A percentile compares a stretch with the other conserved stretches of the same genome.
Conservation (phyloP, 2,888 invertebrate species). For the Ceraclea dissimilis region DNA sequence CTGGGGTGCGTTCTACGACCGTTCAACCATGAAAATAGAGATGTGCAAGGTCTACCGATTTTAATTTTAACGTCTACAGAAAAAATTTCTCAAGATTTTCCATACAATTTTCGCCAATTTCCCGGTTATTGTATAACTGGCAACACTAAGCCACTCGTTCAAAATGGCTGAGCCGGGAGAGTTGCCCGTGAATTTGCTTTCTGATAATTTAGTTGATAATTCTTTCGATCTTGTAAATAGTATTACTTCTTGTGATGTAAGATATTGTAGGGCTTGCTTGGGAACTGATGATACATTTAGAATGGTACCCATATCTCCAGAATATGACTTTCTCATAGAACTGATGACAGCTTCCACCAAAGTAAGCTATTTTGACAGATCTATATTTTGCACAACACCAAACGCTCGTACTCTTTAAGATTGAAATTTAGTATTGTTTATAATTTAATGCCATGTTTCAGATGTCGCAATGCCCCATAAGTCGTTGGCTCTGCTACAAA, state of each 20-base stretch:
- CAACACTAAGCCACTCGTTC: too few species aligned
- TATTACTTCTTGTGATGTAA: neutral
- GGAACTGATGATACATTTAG: neutral
- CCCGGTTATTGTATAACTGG: too few species aligned
- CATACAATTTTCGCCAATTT: too few species aligned
- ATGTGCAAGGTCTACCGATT: too few species aligned
- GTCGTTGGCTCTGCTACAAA: neutral
- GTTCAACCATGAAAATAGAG: too few species aligned
- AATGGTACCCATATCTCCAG: neutral
- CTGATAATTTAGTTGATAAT: neutral
- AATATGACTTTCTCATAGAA: conserved; percentile 1
- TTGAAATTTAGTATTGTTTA: neutral
- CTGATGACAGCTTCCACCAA: conserved; percentile 2
- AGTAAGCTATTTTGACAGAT: conserved; percentile 2
- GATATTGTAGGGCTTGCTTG: neutral
- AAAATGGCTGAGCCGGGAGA: neutral
- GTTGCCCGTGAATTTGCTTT: neutral
- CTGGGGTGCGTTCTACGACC: too few species aligned
- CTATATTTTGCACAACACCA: neutral
- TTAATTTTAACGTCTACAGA: too few species aligned
- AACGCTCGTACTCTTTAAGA: neutral
- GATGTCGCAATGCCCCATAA: neutral
- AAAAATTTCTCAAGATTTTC: too few species aligned
- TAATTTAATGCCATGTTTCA: neutral
- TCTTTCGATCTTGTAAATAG: neutral